Conservation (phyloP, 2,113 vertebrate genomes). For the Pseudorhombus dupliciocellatus region DNA sequence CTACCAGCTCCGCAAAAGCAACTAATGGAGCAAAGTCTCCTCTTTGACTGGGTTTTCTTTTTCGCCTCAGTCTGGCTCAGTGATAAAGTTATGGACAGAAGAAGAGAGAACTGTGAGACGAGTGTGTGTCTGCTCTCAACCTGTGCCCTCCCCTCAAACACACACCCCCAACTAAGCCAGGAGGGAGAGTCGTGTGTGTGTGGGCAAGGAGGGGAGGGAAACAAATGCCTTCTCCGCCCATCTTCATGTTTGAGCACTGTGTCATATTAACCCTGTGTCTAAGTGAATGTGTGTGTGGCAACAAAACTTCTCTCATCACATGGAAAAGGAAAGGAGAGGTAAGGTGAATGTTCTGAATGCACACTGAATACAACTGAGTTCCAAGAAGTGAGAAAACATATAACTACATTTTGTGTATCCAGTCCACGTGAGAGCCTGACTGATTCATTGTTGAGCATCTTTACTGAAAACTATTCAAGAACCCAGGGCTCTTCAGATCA, state of each 20-base stretch:
- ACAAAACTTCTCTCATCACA: neutral
- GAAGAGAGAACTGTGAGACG: slow-evolving; percentile 22
- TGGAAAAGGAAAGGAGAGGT: neutral
- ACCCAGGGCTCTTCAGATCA: neutral
- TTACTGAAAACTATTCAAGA: slow-evolving; percentile 7
- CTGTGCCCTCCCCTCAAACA: slow-evolving; percentile 27
- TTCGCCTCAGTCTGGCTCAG: neutral
- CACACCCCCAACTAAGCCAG: slow-evolving; percentile 30
- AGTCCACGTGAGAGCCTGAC: no score
- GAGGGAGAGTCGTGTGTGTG: slow-evolving; percentile 52
- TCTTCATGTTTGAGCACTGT: slow-evolving; percentile 54
- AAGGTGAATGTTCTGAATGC: neutral
- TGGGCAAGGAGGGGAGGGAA: slow-evolving; percentile 26
- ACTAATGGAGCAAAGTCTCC: slow-evolving; percentile 7
- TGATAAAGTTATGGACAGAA: slow-evolving; percentile 3
- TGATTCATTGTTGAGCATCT: neutral
- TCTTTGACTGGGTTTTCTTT: neutral
- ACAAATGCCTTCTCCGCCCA: slow-evolving; percentile 55
- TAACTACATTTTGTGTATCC: no score
- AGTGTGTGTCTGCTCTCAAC: slow-evolving; percentile 43
- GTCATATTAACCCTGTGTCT: slow-evolving; percentile 57
- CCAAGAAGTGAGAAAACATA: neutral
- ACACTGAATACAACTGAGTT: neutral
- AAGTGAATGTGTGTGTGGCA: slow-evolving; percentile 11
- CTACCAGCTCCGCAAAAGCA: slow-evolving; percentile 10